Base-by-base conservation (phyloP, 2,113 vertebrate genomes). In the Rostratula benghalensis region DNA sequence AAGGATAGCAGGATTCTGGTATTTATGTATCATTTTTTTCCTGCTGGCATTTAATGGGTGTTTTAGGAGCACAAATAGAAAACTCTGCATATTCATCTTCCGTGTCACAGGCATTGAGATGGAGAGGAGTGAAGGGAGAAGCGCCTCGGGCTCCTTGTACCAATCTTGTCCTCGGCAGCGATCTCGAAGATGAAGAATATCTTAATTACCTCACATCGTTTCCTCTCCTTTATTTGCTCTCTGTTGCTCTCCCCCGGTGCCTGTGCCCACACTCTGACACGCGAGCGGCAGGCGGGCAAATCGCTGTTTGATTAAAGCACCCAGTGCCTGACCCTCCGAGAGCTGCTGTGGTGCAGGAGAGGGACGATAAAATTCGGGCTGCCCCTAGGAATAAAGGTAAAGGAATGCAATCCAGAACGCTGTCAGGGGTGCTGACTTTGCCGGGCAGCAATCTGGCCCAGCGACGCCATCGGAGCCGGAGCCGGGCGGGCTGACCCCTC, bases 21-120 rank as follows among this genome's bases (percentile, higher is more conserved):
- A 51, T 94, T 94, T 89, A 76, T 76, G 76, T 69, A 59, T 94
- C 45, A 0, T 20, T 90, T 96, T 96, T 87, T 81, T 79, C 76
- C 94, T 92, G 89, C 91, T 96, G 89, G 95, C 87, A 48, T 87
- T 95, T 95, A 91, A 97, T 95, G 93, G 93, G 85, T 24, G 3
- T 87, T 94, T 96, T 91, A 95, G 87, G 74, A 95, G 93, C 93
- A 92, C 93, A 94, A 94, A 94, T 65, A 89, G 94, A 92, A 94
- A 96, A 82, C 51, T 79, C 79, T 95, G 61, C 76, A 87, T 90
- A 92, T 96, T 96, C 91, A 93, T 97, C 91, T 89, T 83, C 78
- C 33, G 1, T 92, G 93, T 92, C 95, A 91, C 80, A 77, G 91
- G 73, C 84, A 60, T 30, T 37, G 85, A 94, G 85, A 95, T 63